Evolutionary conservation across 2,888 invertebrate species (phyloP), one percentile per base, ranked within the genome.

Genomic region (Lithophane leautieri): DNA sequence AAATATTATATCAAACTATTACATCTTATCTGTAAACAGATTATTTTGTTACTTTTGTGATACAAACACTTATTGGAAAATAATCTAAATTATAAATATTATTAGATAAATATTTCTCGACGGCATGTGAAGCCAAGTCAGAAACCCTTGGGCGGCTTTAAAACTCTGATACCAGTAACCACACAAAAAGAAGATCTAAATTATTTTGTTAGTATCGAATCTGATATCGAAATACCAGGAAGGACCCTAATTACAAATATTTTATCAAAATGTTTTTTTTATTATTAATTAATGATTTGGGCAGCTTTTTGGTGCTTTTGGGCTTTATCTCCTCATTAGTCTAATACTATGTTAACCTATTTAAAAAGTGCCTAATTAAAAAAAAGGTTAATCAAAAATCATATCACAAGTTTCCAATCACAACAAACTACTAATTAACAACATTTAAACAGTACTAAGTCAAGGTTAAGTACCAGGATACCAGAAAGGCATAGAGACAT

Each of bases 391-490:
- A 60, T 79, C 14, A 56, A 42, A 60, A 54, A 65, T 22, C n/a
- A 47, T 79, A 44, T 16, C 42, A 44, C 12, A 28, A 56, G 11
- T 50, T 63, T 40, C 14, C 9, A 14, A 66, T 60, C 7, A 63
- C 7, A 12, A 42, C 19, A n/a, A 22, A 42, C 22, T 28, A n/a
- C 0, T 44, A 71, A 69, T 62, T 56, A 61, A 28, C 16, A n/a
- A 76, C 22, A 44, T 47, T 69, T 60, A 9, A 75, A 68, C 47
- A 34, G 47, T 22, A 56, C 54, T 63, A 22, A 60, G n/a, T 73
- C 70, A 78, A 84, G 76, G 76, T 34, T 52, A 44, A 14, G 14
- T 61, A 86, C 79, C 78, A 86, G 85, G 82, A 79, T 82, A 62
- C 54, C 70, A 78, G 72, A 74, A 75, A 54, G 16, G 40, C 60